Percentiles rank a stretch among this genome's conserved stretches.
phyloP scores from a whole-genome alignment of 2,888 invertebrate genomes.

The Cataglyphis albicans region DNA sequence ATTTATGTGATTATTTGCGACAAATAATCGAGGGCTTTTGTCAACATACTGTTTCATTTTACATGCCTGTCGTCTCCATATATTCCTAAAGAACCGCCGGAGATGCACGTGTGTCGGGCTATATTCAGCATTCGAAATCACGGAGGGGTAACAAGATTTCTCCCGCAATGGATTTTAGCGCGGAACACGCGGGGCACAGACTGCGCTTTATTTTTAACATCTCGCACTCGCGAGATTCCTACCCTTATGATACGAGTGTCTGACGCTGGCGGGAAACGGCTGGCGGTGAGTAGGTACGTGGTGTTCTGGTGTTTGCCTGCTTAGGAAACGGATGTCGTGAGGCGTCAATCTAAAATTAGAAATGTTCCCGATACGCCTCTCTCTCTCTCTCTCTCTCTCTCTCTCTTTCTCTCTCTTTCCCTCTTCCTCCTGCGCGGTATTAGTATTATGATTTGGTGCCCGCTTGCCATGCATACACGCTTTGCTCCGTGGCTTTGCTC shows the following conservation, averaged over 20 bases:
- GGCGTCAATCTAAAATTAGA: slow-evolving; percentile 69
- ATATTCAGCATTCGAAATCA: neutral
- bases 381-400: neutral
- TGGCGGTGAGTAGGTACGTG: neutral
- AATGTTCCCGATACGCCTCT: slow-evolving; percentile 16
- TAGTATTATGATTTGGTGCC: slow-evolving; percentile 51
- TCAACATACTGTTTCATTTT: neutral
- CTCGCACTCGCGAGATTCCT: slow-evolving; percentile 49
- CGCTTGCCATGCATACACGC: slow-evolving; percentile 30
- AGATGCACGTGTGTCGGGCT: neutral
- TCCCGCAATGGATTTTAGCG: neutral
- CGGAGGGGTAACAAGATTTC: slow-evolving; percentile 13
- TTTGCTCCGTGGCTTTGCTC: slow-evolving; percentile 34
- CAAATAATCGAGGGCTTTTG: neutral
- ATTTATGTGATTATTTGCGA: neutral
- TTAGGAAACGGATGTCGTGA: slow-evolving; percentile 50
- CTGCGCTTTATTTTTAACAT: slow-evolving; percentile 48
- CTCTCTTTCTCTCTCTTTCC: neutral
- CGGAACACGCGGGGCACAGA: neutral
- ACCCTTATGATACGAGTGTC: slow-evolving; percentile 41
- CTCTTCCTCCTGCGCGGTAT: slow-evolving; percentile 14
- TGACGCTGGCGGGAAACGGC: slow-evolving; percentile 27
- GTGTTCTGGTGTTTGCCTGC: slow-evolving; percentile 40
- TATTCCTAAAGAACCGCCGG: neutral
- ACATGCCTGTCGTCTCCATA: neutral